phyloP scores from a whole-genome alignment of 2,113 vertebrate species.

The Cephalopholis sonnerati region DNA sequence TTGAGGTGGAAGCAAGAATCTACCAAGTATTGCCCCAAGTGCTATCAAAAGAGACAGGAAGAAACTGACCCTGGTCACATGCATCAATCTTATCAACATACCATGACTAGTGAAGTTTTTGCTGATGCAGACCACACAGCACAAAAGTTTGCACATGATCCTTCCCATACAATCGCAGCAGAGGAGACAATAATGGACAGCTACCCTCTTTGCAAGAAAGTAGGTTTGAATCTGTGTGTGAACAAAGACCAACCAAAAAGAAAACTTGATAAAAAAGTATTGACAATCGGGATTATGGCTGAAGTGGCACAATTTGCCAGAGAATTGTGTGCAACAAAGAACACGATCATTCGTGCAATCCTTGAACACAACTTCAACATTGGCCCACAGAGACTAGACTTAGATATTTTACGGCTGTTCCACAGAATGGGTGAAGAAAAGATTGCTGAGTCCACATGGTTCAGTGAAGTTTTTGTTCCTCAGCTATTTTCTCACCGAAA shows the following conservation, averaged over 20 bases:
- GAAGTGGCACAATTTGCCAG: slow-evolving; percentile 27
- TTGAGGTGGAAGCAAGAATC: background rate
- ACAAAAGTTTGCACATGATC: background rate
- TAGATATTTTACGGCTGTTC: background rate
- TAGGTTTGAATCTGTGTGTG: slow-evolving; percentile 42
- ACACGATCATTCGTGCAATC: background rate
- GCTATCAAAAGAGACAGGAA: slow-evolving; percentile 21
- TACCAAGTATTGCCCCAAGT: slow-evolving; percentile 24
- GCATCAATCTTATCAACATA: background rate
- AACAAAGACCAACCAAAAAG: slow-evolving; percentile 8
- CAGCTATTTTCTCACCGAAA: background rate
- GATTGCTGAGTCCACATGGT: background rate
- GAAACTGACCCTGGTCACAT: background rate
- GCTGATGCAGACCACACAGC: background rate
- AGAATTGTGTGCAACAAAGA: slow-evolving; percentile 18
- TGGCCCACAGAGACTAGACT: background rate
- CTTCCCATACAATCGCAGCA: background rate
- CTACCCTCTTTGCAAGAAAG: slow-evolving; percentile 36
- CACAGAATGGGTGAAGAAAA: rapidly evolving
- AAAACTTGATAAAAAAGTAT: background rate
- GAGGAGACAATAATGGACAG: slow-evolving; percentile 11
- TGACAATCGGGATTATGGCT: background rate
- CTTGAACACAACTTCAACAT: slow-evolving; percentile 49
- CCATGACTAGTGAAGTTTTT: background rate
- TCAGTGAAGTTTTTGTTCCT: slow-evolving; percentile 19